phyloP scores from a whole-genome alignment of 2,888 invertebrate genomes.

The Pristionchus japonicus region DNA sequence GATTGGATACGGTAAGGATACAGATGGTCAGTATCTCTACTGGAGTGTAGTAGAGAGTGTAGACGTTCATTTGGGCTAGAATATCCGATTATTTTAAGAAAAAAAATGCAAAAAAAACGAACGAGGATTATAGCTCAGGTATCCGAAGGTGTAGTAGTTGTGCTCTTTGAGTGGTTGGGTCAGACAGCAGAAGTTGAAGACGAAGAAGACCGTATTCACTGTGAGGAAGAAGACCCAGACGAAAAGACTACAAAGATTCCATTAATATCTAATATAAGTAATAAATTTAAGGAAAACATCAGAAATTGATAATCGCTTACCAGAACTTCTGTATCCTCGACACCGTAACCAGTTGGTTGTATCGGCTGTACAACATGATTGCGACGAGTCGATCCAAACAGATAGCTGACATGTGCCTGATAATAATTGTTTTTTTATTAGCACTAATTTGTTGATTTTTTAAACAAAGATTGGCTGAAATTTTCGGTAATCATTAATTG shows the following conservation, averaged over 20 bases:
- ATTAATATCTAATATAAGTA: background rate
- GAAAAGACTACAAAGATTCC: conserved; percentile 51
- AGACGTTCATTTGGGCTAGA: conserved; percentile 62
- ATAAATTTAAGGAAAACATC: background rate
- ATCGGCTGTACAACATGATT: conserved; percentile 70
- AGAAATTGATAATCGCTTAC: background rate
- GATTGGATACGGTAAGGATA: conserved; percentile 71
- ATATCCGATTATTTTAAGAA: background rate
- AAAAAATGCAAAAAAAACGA: background rate
- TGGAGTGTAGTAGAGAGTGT: conserved; percentile 71
- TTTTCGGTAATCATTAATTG: no score
- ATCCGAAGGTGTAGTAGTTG: conserved; percentile 74
- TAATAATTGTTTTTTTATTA: no score
- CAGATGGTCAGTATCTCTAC: conserved; percentile 70
- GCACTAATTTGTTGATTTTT: no score
- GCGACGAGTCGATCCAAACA: conserved; percentile 74
- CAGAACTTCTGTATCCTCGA: conserved; percentile 61
- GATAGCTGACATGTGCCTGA: conserved; percentile 74
- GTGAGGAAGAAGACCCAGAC: conserved; percentile 69
- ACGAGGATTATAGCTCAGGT: conserved; percentile 27
- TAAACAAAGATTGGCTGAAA: no score
- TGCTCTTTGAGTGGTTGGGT: conserved; percentile 67
- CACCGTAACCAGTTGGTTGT: conserved; percentile 68
- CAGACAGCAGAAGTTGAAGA: conserved; percentile 70
- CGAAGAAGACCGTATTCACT: conserved; percentile 67